Conservation (phyloP, 2,113 vertebrate species). For the Gulo gulo region DNA sequence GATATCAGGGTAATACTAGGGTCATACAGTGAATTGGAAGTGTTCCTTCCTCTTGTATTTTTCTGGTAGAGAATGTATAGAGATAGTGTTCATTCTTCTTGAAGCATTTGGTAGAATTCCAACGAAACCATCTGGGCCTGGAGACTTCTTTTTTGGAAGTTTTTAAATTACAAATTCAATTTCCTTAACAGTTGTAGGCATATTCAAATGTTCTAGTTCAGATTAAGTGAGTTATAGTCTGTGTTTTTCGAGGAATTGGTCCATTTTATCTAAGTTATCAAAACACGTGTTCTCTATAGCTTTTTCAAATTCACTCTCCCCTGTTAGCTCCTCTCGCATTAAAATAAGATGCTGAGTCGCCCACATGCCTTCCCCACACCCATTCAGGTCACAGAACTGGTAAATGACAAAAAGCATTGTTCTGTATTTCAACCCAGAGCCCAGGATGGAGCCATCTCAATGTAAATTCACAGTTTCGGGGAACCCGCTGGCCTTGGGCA, state of each 20-base stretch:
- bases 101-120: slow-evolving; percentile 28
- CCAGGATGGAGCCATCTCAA: neutral
- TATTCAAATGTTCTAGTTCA: neutral
- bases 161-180: slow-evolving; percentile 37
- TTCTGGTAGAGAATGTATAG: neutral
- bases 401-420: neutral
- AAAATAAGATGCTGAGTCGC: neutral
- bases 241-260: slow-evolving; percentile 14
- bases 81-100: neutral
- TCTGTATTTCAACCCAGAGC: neutral
- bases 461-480: neutral
- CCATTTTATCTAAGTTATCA: neutral
- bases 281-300: neutral
- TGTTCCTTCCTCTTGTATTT: neutral
- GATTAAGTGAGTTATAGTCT: neutral
- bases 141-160: neutral
- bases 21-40: neutral
- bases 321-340: neutral
- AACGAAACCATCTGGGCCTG: slow-evolving; percentile 20
- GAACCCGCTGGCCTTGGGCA: neutral
- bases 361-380: neutral
- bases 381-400: neutral
- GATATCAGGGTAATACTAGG: neutral
- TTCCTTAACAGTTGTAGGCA: slow-evolving; percentile 23
- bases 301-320: neutral